Percentiles rank a stretch among this genome's conserved stretches.
Evolutionary conservation across 2,888 invertebrate species (phyloP).

Genomic region (Sarcophaga rosellei): DNA sequence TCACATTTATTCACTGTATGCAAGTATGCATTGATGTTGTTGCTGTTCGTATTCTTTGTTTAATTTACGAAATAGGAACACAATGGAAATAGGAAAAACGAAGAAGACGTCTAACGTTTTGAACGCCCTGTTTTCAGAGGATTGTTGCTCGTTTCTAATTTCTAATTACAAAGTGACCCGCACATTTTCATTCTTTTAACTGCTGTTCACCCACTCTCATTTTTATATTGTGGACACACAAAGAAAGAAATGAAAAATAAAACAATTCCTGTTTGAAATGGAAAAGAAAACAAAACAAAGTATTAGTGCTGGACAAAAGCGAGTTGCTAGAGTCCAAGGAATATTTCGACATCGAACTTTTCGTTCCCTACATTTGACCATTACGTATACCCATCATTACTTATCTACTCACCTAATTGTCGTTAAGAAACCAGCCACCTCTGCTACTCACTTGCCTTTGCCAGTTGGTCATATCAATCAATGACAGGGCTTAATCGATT

Average conservation of each 20-base stretch:
- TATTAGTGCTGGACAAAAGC: not conserved
- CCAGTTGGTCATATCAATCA: too few species aligned
- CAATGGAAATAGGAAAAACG: constrained; percentile 25
- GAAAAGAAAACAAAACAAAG: not conserved
- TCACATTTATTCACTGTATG: constrained; percentile 27
- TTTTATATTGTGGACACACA: constrained; percentile 8
- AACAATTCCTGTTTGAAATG: not conserved
- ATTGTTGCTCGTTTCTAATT: constrained; percentile 16
- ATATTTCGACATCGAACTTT: too few species aligned
- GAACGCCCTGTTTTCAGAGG: constrained; percentile 35
- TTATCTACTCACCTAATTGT: too few species aligned
- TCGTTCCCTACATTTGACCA: too few species aligned
- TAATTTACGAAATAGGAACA: constrained; percentile 41
- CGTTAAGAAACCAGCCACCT: too few species aligned
- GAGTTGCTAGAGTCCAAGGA: too few species aligned
- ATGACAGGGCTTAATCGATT: too few species aligned
- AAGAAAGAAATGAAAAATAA: too few species aligned
- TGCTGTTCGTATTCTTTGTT: constrained; percentile 57
- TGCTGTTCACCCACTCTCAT: not conserved
- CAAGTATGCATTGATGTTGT: constrained; percentile 16
- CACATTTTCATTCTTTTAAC: constrained; percentile 50
- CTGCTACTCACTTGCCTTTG: too few species aligned
- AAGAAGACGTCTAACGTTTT: constrained; percentile 37
- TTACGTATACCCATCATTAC: too few species aligned
- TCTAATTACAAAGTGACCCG: constrained; percentile 65